Percentiles rank a stretch among this genome's conserved stretches.
Conservation (phyloP, 2,797 vertebrate species). For the Botia kubotai region DNA sequence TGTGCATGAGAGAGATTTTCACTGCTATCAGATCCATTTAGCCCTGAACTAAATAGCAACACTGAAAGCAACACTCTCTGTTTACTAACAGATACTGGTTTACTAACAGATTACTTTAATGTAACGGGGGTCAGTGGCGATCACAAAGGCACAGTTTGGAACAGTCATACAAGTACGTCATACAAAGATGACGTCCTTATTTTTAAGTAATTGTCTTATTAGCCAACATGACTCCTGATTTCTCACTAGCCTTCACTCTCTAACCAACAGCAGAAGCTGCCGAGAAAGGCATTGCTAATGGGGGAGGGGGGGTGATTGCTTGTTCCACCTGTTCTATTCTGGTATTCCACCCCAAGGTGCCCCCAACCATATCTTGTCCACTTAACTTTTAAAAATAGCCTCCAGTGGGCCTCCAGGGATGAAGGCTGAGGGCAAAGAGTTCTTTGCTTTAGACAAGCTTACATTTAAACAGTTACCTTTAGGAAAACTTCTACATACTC, state of each 20-base stretch:
- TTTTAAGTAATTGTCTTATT: constrained; percentile 67
- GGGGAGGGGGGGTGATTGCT: constrained; percentile 59
- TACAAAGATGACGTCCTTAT: constrained; percentile 4
- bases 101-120: constrained; percentile 24
- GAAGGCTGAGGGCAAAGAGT: constrained; percentile 49
- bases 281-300: constrained; percentile 64
- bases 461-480: constrained; percentile 38
- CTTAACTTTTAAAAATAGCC: constrained; percentile 78
- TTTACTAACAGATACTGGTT: constrained; percentile 42
- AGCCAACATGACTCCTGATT: constrained; percentile 52
- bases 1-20: not conserved
- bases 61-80: constrained; percentile 5
- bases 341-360: constrained; percentile 70
- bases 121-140: not conserved
- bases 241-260: constrained; percentile 33
- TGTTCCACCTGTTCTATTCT: constrained; percentile 60
- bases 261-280: constrained; percentile 61
- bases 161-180: not conserved
- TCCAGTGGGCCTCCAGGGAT: constrained; percentile 67
- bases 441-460: constrained; percentile 55
- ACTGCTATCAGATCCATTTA: not conserved
- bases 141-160: not conserved
- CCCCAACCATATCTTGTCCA: constrained; percentile 70
- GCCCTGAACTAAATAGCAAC: not conserved
- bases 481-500: not conserved